Base-by-base conservation (phyloP, 2,888 invertebrate genomes). In the Melinopterus prodromus region DNA sequence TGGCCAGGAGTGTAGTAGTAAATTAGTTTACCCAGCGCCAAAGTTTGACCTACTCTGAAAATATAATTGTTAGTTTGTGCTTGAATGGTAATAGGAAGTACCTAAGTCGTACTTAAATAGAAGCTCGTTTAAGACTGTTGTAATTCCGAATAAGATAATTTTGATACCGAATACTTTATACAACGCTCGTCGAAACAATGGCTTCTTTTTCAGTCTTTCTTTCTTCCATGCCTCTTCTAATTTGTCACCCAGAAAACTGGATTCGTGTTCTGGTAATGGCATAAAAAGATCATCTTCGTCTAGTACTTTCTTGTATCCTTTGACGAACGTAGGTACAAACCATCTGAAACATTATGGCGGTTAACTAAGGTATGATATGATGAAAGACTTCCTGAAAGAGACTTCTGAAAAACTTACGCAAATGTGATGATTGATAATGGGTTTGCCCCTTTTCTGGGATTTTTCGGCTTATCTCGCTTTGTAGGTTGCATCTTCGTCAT, bases 241-340 rank as follows among this genome's bases (percentile, higher is more conserved):
- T 84, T 88, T 88, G 85, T 93, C 92, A 1, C 94, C 94, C 3
- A 93, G 90, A 16, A 84, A 38, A 83, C 91, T 90, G 0, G 96
- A 95, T 84, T 91, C 90, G 86, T 95, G 95, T 14, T 90, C 90
- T 69, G 89, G 86, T 3, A 91, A 86, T 9, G 89, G 88, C 81
- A 88, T 87, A 82, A 89, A 91, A 16, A 92, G 86, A 85, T 92
- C 92, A 70, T 89, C 87, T 78, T 90, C 89, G 74, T 88, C 88
- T 71, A 92, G 84, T 79, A 91, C 90, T 76, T 88, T 88, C 82
- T 86, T 89, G 70, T 86, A 86, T 1, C 92, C 92, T 84, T 89
- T 89, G 37, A 86, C 83, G 83, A 92, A 90, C 37, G 90, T 85
- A 2, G 90, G 90, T 69, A 90, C 86, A 4, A 90, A 86, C 91